Evolutionary conservation across 2,888 invertebrate genomes (phyloP).

Genomic region (Raillietiella orientalis): DNA sequence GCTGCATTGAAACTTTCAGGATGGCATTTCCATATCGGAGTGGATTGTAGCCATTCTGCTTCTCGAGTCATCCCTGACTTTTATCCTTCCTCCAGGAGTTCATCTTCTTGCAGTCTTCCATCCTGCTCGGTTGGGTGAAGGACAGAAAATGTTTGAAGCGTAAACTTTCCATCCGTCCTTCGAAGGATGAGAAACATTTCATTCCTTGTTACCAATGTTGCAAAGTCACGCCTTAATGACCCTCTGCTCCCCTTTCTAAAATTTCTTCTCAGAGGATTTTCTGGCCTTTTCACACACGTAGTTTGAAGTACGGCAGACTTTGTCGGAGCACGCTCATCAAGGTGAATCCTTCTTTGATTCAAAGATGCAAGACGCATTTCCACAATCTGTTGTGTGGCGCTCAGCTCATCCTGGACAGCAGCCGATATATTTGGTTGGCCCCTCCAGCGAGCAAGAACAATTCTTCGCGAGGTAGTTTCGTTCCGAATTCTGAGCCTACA

Average conservation of each 20-base stretch:
- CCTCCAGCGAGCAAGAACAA: slow-evolving; percentile 24
- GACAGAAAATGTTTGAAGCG: too few relatives aligned
- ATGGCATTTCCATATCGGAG: too few relatives aligned
- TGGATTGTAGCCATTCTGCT: too few relatives aligned
- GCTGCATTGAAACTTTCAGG: too few relatives aligned
- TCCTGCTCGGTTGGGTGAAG: too few relatives aligned
- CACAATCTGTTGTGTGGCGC: slow-evolving; percentile 72
- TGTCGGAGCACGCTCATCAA: slow-evolving; percentile 60
- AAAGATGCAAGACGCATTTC: slow-evolving; percentile 77
- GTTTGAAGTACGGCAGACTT: slow-evolving; percentile 83
- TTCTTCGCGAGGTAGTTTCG: slow-evolving; percentile 17
- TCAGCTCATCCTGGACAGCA: slow-evolving; percentile 73
- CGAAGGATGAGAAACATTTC: too few relatives aligned
- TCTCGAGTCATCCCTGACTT: too few relatives aligned
- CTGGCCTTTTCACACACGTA: slow-evolving; percentile 81
- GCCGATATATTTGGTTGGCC: slow-evolving; percentile 82
- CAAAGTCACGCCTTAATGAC: too few relatives aligned
- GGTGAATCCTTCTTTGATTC: slow-evolving; percentile 68
- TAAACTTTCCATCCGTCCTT: slow-evolving; percentile 58
- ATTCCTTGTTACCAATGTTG: too few relatives aligned
- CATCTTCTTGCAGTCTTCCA: too few relatives aligned
- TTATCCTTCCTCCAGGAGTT: too few relatives aligned
- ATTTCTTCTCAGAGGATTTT: slow-evolving; percentile 95
- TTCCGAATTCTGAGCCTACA: slow-evolving; percentile 18
- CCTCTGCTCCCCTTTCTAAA: too few relatives aligned